Base-by-base conservation (phyloP, 92 coral and sea anemone genomes). In the Isaurus tuberculatus region DNA sequence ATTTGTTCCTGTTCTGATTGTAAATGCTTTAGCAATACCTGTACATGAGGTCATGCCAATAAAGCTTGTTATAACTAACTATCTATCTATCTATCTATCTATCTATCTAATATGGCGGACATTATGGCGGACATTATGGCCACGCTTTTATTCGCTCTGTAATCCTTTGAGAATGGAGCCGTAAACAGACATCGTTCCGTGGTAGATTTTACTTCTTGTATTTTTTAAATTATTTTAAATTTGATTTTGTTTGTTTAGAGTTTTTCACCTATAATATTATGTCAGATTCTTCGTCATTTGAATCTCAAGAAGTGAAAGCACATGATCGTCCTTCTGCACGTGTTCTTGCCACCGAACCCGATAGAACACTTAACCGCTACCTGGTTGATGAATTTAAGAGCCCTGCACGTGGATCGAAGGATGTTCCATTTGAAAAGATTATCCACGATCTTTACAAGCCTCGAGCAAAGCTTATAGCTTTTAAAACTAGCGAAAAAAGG, bases 361-460 rank as follows among this genome's bases (percentile, higher is more conserved):
- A 51, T 6, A 51, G 22, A 51, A 51, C 23, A 15, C 23, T 51
- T 51, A 16, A 17, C 20, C 61, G 1, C 57, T 48, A 48, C 17
- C 57, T 48, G 57, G 57, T 48, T 48, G 17, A 48, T 48, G 57
- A 48, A 48, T 48, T 48, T 48, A 48, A 48, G 57, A 8, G 57
- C 61, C 61, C 25, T 51, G 61, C 61, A 15, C 61, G 61, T 51
- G 61, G 61, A 51, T 51, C 61, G 61, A 51, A 51, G 61, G 61
- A 51, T 51, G 87, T 84, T n/a, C 81, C 81, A 2, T 88, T 74
- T 64, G 91, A 88, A 20, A 42, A 48, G n/a, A 66, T 84, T 2
- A 44, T 68, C 15, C 25, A 44, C 30, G 33, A 75, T 46, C 61
- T 64, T 0, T 83, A 88, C 70, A 83, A 84, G 34, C 80, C 89